Conservation (phyloP, 2,888 invertebrate genomes). For the Beris morrisii region DNA sequence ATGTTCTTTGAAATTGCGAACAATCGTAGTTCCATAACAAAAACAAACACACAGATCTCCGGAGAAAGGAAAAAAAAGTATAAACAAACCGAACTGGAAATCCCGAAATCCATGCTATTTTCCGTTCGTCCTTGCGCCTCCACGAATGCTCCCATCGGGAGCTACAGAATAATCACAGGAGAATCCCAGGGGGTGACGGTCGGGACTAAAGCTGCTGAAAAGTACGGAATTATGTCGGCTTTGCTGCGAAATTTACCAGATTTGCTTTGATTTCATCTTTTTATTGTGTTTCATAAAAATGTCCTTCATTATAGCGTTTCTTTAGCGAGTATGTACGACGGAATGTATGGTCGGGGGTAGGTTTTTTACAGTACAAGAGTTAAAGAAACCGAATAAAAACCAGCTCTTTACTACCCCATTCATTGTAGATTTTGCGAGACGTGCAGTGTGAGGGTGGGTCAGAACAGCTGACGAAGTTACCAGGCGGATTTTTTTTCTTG, state of each 20-base stretch:
- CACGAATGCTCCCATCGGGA: background rate
- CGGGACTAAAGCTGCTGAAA: slow-evolving; percentile 31
- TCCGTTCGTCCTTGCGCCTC: background rate
- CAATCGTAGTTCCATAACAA: background rate
- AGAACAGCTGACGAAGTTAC: too few relatives aligned
- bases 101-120: background rate
- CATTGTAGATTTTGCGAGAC: too few relatives aligned
- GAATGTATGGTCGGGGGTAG: slow-evolving; percentile 4
- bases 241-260: slow-evolving; percentile 36
- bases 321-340: background rate
- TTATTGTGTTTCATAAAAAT: slow-evolving; percentile 33
- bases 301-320: slow-evolving; percentile 28
- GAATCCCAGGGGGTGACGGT: slow-evolving; percentile 5
- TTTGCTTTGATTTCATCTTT: slow-evolving; percentile 39
- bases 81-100: background rate
- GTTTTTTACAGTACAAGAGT: slow-evolving; percentile 9
- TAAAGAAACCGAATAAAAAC: slow-evolving; percentile 15
- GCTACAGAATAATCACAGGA: slow-evolving; percentile 6
- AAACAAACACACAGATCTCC: background rate
- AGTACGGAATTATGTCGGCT: slow-evolving; percentile 34
- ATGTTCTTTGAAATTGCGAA: background rate
- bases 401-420: slow-evolving; percentile 11
- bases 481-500: too few relatives aligned
- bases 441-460: too few relatives aligned
- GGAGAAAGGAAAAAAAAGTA: background rate